phyloP scores from a whole-genome alignment of 2,113 vertebrate genomes.

The Takifugu bimaculatus region DNA sequence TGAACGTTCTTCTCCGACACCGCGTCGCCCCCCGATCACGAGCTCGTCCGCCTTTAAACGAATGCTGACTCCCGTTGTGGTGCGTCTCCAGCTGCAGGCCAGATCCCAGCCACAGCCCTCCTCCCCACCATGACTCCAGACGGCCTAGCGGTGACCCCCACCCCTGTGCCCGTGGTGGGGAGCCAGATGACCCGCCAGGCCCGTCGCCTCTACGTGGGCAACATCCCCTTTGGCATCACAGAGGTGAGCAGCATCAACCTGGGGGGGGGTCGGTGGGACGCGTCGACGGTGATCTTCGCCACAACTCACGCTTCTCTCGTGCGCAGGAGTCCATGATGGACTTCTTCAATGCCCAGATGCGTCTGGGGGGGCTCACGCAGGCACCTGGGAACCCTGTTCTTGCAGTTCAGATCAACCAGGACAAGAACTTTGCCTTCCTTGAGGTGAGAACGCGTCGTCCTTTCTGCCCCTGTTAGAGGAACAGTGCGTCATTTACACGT shows the following conservation, averaged over 20 bases:
- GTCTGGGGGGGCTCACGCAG: constrained; percentile 87
- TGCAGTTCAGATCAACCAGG: constrained; percentile 93
- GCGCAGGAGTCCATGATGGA: constrained; percentile 92
- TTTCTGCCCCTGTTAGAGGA: neutral
- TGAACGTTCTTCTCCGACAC: too few relatives aligned
- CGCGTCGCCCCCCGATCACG: too few relatives aligned
- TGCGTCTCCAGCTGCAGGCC: constrained; percentile 81
- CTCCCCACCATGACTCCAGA: constrained; percentile 91
- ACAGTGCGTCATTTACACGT: neutral
- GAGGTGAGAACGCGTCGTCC: constrained; percentile 72
- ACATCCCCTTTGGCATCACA: constrained; percentile 92
- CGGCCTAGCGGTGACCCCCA: constrained; percentile 86
- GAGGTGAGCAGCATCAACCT: constrained; percentile 70
- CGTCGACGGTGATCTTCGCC: too few relatives aligned
- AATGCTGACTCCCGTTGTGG: neutral
- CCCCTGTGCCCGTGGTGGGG: constrained; percentile 88
- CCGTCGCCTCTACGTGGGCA: constrained; percentile 88
- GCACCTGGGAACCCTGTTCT: constrained; percentile 92
- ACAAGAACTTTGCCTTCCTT: constrained; percentile 93
- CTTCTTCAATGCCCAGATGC: constrained; percentile 94
- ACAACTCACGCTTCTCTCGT: neutral
- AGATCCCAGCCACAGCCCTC: constrained; percentile 90
- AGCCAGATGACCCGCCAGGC: constrained; percentile 94
- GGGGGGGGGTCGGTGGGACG: too few relatives aligned
- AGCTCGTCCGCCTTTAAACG: too few relatives aligned